Evolutionary conservation across 2,113 vertebrate species (phyloP).

Genomic region (Empidonax traillii): DNA sequence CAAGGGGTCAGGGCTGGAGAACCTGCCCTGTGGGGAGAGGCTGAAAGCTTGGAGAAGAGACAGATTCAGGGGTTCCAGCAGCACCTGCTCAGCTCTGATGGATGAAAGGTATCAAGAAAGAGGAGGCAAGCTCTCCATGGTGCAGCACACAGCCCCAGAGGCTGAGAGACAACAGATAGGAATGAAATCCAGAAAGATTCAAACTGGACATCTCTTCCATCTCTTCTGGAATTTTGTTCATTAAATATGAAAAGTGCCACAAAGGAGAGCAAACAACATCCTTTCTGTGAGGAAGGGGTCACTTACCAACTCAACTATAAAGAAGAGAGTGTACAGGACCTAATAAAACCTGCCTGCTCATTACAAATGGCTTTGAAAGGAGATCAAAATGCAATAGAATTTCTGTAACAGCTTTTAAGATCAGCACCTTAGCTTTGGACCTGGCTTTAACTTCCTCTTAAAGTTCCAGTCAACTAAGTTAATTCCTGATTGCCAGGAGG

Average conservation of each 20-base stretch:
- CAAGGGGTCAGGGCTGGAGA: neutral
- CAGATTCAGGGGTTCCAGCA: neutral
- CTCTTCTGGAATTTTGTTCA: neutral
- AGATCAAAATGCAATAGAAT: neutral
- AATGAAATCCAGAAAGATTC: neutral
- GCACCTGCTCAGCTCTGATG: neutral
- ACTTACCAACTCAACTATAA: neutral
- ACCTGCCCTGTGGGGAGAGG: neutral
- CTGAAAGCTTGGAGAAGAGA: neutral
- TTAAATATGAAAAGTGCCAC: neutral
- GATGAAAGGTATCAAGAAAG: neutral
- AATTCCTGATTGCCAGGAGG: neutral
- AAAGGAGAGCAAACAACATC: neutral
- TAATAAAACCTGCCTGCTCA: neutral
- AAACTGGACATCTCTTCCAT: neutral
- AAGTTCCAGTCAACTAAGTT: neutral
- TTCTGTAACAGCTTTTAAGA: neutral
- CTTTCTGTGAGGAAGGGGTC: neutral
- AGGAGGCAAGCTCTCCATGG: neutral
- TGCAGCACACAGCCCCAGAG: neutral
- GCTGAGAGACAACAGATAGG: neutral
- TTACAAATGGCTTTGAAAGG: neutral
- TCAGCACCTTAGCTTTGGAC: neutral
- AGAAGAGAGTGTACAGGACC: neutral
- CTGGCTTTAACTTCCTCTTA: neutral